Percentiles rank a stretch among this genome's conserved stretches.
phyloP scores from a whole-genome alignment of 2,888 invertebrate species.

The Agrochola lychnidis region DNA sequence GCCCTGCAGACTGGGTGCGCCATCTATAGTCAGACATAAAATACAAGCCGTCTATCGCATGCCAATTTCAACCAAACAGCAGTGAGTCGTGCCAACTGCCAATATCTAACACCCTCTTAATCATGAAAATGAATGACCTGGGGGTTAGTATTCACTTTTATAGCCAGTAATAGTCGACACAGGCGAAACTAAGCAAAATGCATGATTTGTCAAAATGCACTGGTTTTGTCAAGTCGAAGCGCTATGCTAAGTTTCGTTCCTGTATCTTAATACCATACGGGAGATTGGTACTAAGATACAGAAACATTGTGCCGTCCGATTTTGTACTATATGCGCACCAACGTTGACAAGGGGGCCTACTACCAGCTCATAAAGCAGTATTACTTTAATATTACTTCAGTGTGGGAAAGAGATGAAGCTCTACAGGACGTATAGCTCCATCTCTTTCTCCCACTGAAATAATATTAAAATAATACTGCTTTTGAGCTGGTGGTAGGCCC shows the following conservation, averaged over 20 bases:
- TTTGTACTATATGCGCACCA: neutral
- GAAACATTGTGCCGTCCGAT: no score
- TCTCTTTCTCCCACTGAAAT: no score
- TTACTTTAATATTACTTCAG: no score
- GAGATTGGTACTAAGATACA: no score
- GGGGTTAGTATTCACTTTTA: neutral
- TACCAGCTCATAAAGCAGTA: no score
- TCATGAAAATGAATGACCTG: slow-evolving; percentile 22
- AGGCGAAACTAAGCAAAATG: neutral
- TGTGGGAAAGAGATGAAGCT: no score
- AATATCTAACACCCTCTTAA: slow-evolving; percentile 33
- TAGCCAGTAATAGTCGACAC: neutral
- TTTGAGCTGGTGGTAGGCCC: no score
- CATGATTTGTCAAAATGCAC: neutral
- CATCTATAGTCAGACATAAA: slow-evolving; percentile 14
- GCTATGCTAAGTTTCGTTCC: neutral
- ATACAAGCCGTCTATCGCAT: slow-evolving; percentile 29
- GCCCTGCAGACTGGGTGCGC: slow-evolving; percentile 30
- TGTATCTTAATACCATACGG: neutral
- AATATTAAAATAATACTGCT: no score
- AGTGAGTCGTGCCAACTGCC: slow-evolving; percentile 38
- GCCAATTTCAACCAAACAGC: slow-evolving; percentile 23
- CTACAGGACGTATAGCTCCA: no score
- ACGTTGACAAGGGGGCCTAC: no score
- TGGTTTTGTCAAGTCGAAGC: neutral